Percentiles rank a stretch among this genome's conserved stretches.
Conservation (phyloP, 1,140 invertebrate species). For the Drosophila erecta region DNA sequence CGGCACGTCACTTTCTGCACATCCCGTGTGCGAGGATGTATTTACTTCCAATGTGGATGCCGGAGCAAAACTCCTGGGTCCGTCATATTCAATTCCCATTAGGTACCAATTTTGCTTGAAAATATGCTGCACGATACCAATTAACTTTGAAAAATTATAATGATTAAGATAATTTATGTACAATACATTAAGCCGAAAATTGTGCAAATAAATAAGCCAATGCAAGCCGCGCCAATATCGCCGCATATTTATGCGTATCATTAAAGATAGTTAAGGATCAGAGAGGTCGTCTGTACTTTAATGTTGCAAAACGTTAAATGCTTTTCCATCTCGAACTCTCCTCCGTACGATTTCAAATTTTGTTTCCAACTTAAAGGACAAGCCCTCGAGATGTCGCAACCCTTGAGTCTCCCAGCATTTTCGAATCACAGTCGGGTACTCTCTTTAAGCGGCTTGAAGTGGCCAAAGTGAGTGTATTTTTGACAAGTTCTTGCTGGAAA, state of each 20-base stretch:
- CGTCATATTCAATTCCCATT: constrained; percentile 1
- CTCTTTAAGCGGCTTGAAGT: constrained; percentile 41
- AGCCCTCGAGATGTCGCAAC: constrained; percentile 32
- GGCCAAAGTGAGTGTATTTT: constrained; percentile 34
- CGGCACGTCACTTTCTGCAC: constrained; percentile 40
- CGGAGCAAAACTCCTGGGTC: constrained; percentile 5
- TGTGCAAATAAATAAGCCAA: too few relatives aligned
- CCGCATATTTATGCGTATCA: too few relatives aligned
- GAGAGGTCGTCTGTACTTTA: too few relatives aligned
- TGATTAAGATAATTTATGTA: too few relatives aligned
- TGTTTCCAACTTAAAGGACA: constrained; percentile 4
- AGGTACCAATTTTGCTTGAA: background rate
- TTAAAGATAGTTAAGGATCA: too few relatives aligned
- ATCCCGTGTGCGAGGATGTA: constrained; percentile 11
- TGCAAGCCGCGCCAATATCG: too few relatives aligned
- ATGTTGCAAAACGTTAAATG: too few relatives aligned
- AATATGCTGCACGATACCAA: background rate
- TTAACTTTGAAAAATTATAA: background rate
- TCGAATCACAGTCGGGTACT: constrained; percentile 20
- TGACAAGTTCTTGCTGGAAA: constrained; percentile 41
- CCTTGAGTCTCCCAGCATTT: constrained; percentile 27
- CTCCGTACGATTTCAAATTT: background rate
- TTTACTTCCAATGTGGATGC: constrained; percentile 1
- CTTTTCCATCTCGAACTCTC: background rate
- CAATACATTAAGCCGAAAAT: too few relatives aligned